These are phyloP conservation scores for Bicyclus anynana DNA, from an alignment of 1,140 invertebrate genomes.

Conservation along the genomic window DNA sequence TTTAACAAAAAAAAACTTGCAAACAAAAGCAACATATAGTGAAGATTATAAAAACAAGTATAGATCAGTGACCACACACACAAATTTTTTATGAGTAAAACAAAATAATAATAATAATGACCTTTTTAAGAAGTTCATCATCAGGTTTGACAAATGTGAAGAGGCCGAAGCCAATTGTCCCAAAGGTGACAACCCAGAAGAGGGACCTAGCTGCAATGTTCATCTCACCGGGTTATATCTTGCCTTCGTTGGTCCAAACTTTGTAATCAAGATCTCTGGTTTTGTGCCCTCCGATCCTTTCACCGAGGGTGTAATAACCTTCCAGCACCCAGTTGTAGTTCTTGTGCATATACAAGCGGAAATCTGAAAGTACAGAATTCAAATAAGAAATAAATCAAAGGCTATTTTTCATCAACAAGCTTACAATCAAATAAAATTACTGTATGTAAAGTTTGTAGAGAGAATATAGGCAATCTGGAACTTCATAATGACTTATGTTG, in stretches of 20 bases:
- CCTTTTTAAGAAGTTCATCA: constrained; percentile 75
- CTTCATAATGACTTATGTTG: too few relatives aligned
- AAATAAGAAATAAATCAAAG: too few relatives aligned
- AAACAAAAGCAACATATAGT: not conserved
- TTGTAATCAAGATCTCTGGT: constrained; percentile 73
- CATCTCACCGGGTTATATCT: constrained; percentile 71
- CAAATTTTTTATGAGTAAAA: constrained; percentile 32
- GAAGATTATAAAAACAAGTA: not conserved
- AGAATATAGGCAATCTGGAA: too few relatives aligned
- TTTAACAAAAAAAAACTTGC: too few relatives aligned
- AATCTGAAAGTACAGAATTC: constrained; percentile 79
- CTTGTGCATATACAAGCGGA: constrained; percentile 78
- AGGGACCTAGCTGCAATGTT: constrained; percentile 72
- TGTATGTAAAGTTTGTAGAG: too few relatives aligned
- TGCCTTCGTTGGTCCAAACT: constrained; percentile 73
- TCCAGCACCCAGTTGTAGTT: constrained; percentile 80
- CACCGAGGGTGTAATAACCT: constrained; percentile 80
- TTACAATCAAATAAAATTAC: too few relatives aligned
- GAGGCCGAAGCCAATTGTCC: constrained; percentile 77
- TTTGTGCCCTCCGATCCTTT: constrained; percentile 74
- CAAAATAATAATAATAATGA: constrained; percentile 64
- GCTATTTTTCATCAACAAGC: too few relatives aligned
- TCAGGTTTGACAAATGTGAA: constrained; percentile 76
- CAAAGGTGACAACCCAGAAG: constrained; percentile 77
- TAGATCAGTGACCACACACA: constrained; percentile 53